Base-by-base conservation (phyloP, 2,888 invertebrate species). In the Monochamus alternatus region DNA sequence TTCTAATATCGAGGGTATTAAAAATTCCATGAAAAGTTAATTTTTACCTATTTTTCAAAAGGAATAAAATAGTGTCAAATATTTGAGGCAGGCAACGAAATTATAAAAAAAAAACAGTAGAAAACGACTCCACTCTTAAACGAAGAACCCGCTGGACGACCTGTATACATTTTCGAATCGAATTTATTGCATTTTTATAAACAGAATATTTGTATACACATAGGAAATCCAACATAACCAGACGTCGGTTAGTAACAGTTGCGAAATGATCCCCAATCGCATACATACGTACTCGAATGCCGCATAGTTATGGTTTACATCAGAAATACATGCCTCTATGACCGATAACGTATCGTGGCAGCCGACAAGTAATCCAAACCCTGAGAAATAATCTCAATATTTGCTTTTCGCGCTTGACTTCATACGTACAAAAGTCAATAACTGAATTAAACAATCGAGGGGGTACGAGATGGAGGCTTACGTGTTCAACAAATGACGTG, bases 311-410 rank as follows among this genome's bases (percentile, higher is more conserved):
- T 55, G 7, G 60, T 69, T 69, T 60, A 63, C 67, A 78, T 72
- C 67, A 75, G 67, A 73, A 66, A 75, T 75, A 69, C 77, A 70
- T 75, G 72, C 75, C 72, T 73, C 70, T 70, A 68, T 77, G 76
- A 79, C 79, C 79, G 79, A 77, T 78, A 79, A 77, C 64, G n/a
- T 69, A 69, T 69, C 69, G 59, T 51, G 44, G 43, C 68, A 58
- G 60, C 69, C 59, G 69, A 12, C 59, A 52, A 60, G 69, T 60
- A 69, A 69, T 69, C 69, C 69, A 60, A 69, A 69, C 69, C 69
- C 69, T 51, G 60, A 69, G 69, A 69, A 68, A 69, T 59, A 69
- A 69, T 60, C 60, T 69, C 47, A 60, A 10, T 60, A 51, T 69
- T 69, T 69, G 30, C 60, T 69, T 69, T 69, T 69, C 47, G 44